Base-by-base conservation (phyloP, 2,888 invertebrate genomes). In the Sarcophaga caerulescens region DNA sequence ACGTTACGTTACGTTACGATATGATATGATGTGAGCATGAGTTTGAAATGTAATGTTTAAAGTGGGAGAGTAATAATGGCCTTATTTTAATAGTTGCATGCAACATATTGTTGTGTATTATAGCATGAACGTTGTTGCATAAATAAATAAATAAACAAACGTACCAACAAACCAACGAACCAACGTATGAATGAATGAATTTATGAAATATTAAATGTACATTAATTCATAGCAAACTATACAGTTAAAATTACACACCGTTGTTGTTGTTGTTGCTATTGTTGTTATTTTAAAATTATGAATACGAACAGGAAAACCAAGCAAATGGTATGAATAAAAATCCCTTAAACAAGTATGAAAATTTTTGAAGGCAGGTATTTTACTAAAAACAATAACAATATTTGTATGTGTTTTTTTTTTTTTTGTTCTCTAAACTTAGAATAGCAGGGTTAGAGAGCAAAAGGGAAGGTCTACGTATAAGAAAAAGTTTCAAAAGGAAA, bases 21-120 rank as follows among this genome's bases (percentile, higher is more conserved):
- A 35, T 0, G 35, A 35, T 35, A 35, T 35, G 35, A 35, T 35
- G 2, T 35, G 35, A 35, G 35, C 8, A 10, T 35, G 10, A 2
- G 35, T 35, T 35, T 35, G 35, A 35, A 35, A 35, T 35, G 35
- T 35, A 35, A 35, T 35, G 35, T 35, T 35, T 35, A 35, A 35
- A 23, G 23, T 23, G 25, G 2, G 60, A 23, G 21, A 75, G 14
- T 45, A 59, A 66, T 14, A 63, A 71, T 63, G 45, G 17, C 57
- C 25, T 73, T 47, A 77, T 60, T 65, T 71, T 57, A 66, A 62
- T 57, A 68, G 35, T 35, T 35, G 35, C 81, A 85, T 85, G 81
- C 81, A 81, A 85, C 81, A 81, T 60, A 81, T 76, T 85, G 73
- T 81, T 77, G 62, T 45, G 19, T 44, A 45, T 14, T 23, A 17